Conservation (phyloP, 23 tunicate genomes). For the Trididemnum nubilum region DNA sequence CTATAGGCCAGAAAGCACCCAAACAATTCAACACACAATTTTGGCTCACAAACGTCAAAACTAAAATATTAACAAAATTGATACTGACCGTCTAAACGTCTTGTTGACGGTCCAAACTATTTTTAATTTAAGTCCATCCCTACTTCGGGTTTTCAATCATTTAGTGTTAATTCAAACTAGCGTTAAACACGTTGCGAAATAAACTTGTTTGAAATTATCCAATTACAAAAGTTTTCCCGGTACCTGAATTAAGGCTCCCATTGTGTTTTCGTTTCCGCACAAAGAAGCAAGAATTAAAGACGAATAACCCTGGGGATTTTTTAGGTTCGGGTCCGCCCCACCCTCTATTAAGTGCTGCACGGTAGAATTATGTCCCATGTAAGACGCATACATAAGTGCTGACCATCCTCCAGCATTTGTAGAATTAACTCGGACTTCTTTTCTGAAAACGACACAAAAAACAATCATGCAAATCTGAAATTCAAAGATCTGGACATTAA, state of each 20-base stretch:
- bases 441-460: slow-evolving; percentile 50
- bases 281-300: slow-evolving; percentile 82
- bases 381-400: slow-evolving; percentile 86
- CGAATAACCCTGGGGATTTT: slow-evolving; percentile 60
- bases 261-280: slow-evolving; percentile 85
- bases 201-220: too few relatives aligned
- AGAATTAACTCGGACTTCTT: slow-evolving; percentile 37
- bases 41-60: too few relatives aligned
- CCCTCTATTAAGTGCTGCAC: slow-evolving; percentile 47
- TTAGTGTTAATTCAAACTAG: too few relatives aligned
- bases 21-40: too few relatives aligned
- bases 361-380: slow-evolving; percentile 85
- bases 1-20: too few relatives aligned
- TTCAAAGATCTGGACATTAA: neutral
- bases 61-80: too few relatives aligned
- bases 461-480: neutral
- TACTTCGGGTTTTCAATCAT: too few relatives aligned
- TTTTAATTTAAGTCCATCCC: too few relatives aligned
- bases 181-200: too few relatives aligned
- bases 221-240: too few relatives aligned
- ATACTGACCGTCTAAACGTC: too few relatives aligned
- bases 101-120: too few relatives aligned
- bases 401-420: slow-evolving; percentile 80
- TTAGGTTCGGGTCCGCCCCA: slow-evolving; percentile 77
- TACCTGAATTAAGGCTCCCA: slow-evolving; percentile 60